Conservation (phyloP, 1,140 invertebrate genomes). For the Diploscapter pachys region DNA sequence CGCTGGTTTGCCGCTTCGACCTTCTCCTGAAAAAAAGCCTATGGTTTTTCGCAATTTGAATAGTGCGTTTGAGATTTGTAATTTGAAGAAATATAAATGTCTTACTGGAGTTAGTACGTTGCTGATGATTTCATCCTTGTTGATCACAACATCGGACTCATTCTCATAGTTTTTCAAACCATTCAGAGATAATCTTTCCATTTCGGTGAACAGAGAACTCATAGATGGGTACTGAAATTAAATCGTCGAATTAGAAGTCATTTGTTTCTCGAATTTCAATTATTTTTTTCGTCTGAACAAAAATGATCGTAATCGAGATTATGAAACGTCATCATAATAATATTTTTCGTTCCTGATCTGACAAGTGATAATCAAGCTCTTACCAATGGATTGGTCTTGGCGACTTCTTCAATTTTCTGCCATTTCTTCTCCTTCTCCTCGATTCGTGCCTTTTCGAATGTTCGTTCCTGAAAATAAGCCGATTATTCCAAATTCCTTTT, state of each 20-base stretch:
- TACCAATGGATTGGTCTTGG: conserved; percentile 13
- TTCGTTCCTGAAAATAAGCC: neutral
- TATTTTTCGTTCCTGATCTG: neutral
- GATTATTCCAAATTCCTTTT: neutral
- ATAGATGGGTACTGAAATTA: neutral
- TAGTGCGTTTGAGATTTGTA: neutral
- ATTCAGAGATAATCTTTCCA: neutral
- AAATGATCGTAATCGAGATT: neutral
- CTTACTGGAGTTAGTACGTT: neutral
- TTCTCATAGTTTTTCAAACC: neutral
- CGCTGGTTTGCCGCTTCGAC: neutral
- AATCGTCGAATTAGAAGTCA: neutral
- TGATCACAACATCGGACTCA: neutral
- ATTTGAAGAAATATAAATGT: neutral
- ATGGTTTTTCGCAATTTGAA: too few species aligned
- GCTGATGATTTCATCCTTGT: neutral
- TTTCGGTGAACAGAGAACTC: neutral
- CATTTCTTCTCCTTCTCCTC: neutral
- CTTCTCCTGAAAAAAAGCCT: neutral
- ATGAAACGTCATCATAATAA: neutral
- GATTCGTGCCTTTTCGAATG: neutral
- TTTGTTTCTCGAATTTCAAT: neutral
- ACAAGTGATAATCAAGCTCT: neutral
- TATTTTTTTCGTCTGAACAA: neutral
- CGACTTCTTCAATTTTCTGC: neutral